Conservation (phyloP, 2,113 vertebrate species). For the Australoheros scitulus region DNA sequence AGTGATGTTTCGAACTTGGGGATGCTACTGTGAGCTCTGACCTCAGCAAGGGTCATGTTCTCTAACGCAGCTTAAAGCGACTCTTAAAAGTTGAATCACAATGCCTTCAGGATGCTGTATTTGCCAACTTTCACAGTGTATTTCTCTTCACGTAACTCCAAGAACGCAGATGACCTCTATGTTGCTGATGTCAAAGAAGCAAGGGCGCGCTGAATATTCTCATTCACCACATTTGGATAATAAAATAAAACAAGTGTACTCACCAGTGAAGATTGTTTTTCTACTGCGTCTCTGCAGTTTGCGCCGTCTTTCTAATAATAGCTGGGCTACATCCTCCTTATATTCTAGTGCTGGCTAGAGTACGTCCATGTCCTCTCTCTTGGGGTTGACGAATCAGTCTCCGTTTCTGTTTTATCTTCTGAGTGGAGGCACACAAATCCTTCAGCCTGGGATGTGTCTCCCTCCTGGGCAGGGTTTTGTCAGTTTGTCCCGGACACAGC, state of each 20-base stretch:
- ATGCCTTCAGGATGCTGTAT: neutral
- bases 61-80: neutral
- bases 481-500: constrained; percentile 10
- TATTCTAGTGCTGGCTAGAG: neutral
- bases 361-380: constrained; percentile 20
- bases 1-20: neutral
- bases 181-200: neutral
- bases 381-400: neutral
- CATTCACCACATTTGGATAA: neutral
- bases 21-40: neutral
- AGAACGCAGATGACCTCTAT: constrained; percentile 9
- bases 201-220: neutral
- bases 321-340: constrained; percentile 18
- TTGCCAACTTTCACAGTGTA: neutral
- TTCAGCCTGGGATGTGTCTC: neutral
- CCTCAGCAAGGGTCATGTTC: neutral
- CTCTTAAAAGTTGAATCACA: constrained; percentile 19
- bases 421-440: neutral
- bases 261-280: constrained; percentile 30
- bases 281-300: neutral
- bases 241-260: constrained; percentile 35
- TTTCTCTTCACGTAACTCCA: neutral
- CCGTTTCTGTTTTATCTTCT: neutral
- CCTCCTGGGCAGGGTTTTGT: neutral
- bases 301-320: neutral